Conservation (phyloP, 2,888 invertebrate species). For the Leucoptera coffeella region DNA sequence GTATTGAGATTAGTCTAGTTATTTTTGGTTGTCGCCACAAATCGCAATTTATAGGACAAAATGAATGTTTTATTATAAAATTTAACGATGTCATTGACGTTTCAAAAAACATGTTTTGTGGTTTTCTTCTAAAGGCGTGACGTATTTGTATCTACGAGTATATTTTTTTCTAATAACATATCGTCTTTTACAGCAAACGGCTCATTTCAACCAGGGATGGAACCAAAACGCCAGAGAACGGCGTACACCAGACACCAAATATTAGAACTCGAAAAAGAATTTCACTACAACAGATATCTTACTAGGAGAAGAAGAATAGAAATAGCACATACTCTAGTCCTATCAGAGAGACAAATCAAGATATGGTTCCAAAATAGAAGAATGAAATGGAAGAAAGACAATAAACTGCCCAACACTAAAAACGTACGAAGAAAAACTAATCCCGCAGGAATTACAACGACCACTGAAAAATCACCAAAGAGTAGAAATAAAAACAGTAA, state of each 20-base stretch:
- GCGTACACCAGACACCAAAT: slow-evolving; percentile 98
- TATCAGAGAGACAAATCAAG: slow-evolving; percentile 85
- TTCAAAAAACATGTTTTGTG: no score
- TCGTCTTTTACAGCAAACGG: slow-evolving; percentile 81
- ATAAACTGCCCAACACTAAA: slow-evolving; percentile 82
- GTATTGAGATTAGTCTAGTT: no score
- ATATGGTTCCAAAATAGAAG: slow-evolving; percentile 84
- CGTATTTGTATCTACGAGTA: no score
- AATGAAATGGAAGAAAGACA: slow-evolving; percentile 75
- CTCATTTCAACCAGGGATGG: slow-evolving; percentile 85
- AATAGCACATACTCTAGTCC: slow-evolving; percentile 91
- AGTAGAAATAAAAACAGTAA: slow-evolving; percentile 58
- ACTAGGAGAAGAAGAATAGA: slow-evolving; percentile 93
- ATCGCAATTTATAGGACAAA: no score
- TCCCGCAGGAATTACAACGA: slow-evolving; percentile 63
- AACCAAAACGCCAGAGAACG: slow-evolving; percentile 92
- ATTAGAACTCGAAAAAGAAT: slow-evolving; percentile 94
- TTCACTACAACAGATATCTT: slow-evolving; percentile 95
- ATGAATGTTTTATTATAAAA: no score
- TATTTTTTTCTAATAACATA: no score
- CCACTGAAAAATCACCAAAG: slow-evolving; percentile 57
- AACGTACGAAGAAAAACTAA: slow-evolving; percentile 71
- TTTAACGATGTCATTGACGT: no score
- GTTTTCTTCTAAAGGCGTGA: no score
- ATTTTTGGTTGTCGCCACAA: no score